Evolutionary conservation across 1,140 invertebrate species (phyloP), one percentile per base, ranked within the genome.

Genomic region (Ptiloglossa arizonensis): DNA sequence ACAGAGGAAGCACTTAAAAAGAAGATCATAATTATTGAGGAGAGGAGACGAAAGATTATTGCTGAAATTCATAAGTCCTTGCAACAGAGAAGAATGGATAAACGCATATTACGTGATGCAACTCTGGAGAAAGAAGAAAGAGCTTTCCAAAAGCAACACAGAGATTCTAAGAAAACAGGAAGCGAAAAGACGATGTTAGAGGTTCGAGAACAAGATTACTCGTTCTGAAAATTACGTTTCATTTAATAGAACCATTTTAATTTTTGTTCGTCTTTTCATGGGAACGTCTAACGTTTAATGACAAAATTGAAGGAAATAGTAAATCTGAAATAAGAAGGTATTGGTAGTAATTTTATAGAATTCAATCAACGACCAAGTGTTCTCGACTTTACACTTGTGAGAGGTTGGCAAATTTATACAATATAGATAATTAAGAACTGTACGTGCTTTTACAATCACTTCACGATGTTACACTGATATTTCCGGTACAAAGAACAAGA

Each of bases 1-100:
- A 59, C 69, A 68, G 64, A 85, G 44, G 82, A 88, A 71, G 81
- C 72, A 62, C 69, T 5, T 44, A 64, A 35, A 27, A 77, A 70
- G 48, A 86, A 63, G 75, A 57, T 88, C 24, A 59, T 74, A 44
- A 80, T 56, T 19, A 70, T 86, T 38, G 78, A 86, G 68, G 72
- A 38, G 46, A 89, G 83, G 50, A 81, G 79, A 63, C 78, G 87
- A 29, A 73, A 81, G 73, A 71, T 79, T 32, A 81, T 88, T 73
- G 77, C 81, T 9, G 66, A 54, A 52, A 74, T 85, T 8, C 67
- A 83, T 62, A 32, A 50, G 75, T 86, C 83, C 11, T 80, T 87
- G 56, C 22, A 76, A 27, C 70, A 70, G 24, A 86, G 79, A 75
- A 80, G 77, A 71, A 57, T n/a, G 13, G 74, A 85, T 5, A 84